These are phyloP conservation scores for Acanthopleura granulata DNA, from an alignment of 2,888 invertebrate genomes.

Conservation along the genomic window DNA sequence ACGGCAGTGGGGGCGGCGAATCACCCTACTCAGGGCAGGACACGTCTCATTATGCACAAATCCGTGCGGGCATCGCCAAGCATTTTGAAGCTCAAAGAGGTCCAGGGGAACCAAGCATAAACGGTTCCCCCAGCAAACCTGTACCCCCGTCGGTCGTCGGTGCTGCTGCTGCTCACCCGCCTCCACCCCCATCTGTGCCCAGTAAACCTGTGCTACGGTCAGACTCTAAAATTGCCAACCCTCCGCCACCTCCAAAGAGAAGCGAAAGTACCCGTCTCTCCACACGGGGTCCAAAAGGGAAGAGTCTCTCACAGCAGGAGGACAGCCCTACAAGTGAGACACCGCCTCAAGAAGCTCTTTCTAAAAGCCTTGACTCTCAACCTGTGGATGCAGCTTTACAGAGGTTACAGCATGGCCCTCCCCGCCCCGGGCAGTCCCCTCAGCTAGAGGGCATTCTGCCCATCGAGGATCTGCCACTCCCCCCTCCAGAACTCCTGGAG, in stretches of 20 bases:
- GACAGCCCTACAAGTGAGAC: constrained; percentile 25
- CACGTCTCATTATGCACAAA: constrained; percentile 23
- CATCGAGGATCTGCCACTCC: constrained; percentile 62
- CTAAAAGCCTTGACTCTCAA: neutral
- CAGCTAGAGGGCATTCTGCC: constrained; percentile 56
- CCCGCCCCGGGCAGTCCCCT: constrained; percentile 40
- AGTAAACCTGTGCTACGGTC: constrained; percentile 21
- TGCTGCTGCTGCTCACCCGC: constrained; percentile 20
- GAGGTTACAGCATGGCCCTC: neutral
- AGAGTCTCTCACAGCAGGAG: constrained; percentile 14
- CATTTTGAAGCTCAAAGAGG: constrained; percentile 14
- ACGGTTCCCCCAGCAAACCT: constrained; percentile 28
- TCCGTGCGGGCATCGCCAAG: constrained; percentile 2
- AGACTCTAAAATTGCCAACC: constrained; percentile 27
- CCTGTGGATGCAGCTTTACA: neutral
- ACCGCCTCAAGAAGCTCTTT: neutral
- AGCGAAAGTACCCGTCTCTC: constrained; percentile 55
- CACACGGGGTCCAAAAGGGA: constrained; percentile 26
- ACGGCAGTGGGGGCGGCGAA: neutral
- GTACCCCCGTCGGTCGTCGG: neutral
- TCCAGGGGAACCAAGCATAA: neutral
- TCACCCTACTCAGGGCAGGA: neutral
- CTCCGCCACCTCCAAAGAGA: constrained; percentile 60
- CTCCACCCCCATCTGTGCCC: constrained; percentile 22
- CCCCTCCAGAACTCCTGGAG: constrained; percentile 61